Base-by-base conservation (phyloP, 2,888 invertebrate species). In the Altica lythri region DNA sequence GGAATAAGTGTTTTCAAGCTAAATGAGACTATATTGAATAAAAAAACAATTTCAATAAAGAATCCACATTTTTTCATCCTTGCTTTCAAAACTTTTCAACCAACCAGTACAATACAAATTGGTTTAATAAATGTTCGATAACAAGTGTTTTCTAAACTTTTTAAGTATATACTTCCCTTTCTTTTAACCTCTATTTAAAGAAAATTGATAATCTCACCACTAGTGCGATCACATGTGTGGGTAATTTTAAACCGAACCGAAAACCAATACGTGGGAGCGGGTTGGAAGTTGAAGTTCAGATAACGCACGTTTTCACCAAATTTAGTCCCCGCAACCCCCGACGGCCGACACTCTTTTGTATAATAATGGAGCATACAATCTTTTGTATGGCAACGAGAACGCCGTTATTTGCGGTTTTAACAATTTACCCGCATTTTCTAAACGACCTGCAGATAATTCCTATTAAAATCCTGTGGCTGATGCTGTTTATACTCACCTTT, bases 261-360 rank as follows among this genome's bases (percentile, higher is more conserved):
- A 40, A 56, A 48, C 52, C 56, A 56, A 56, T 56, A 56, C 40
- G 42, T 52, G 48, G 48, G 47, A 52, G 52, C 47, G 56, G 56
- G 45, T 44, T 32, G 47, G 38, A 14, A 40, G 49, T 52, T 49
- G 46, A 43, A 52, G 56, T 52, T 54, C 46, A 56, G 56, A 56
- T 56, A 56, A 56, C 56, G 56, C 56, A 56, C 56, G 56, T 56
- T 43, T 48, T 52, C 48, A 30, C 40, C 9, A 12, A 9, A 10
- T 17, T 14, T 13, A 12, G 10, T 19, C 38, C 38, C 16, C 6
- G 9, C 9, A 4, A 14, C 6, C 35, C 19, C 38, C 10, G 18
- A 19, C 38, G 4, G 38, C 38, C 30, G 38, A 42, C 32, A 40
- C 48, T 40, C 48, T 49, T 49, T 49, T 49, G 48, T 49, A 49